Conservation (phyloP, 2,888 invertebrate genomes). For the Zygothrica quintamaculata region DNA sequence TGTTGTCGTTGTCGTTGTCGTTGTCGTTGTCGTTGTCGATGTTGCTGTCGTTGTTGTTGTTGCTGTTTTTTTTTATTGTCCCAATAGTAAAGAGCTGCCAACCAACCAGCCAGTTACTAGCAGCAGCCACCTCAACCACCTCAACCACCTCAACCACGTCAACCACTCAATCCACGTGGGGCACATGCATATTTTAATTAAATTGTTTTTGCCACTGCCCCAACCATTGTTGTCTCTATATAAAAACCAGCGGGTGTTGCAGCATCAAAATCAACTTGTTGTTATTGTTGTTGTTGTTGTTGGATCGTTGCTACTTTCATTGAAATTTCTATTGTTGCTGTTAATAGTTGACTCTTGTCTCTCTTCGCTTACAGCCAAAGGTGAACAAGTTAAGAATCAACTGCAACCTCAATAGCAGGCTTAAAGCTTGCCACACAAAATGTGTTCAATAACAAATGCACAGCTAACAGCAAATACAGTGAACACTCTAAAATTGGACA, state of each 20-base stretch:
- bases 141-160: constrained; percentile 29
- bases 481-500: no score
- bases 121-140: constrained; percentile 17
- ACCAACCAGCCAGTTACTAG: constrained; percentile 18
- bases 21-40: constrained; percentile 18
- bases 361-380: constrained; percentile 17
- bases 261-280: constrained; percentile 24
- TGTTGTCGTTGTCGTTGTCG: constrained; percentile 36
- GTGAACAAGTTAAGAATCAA: constrained; percentile 30
- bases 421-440: no score
- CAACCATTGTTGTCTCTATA: neutral
- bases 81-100: constrained; percentile 8
- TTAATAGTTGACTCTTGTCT: neutral
- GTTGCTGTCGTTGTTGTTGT: constrained; percentile 13
- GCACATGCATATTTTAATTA: constrained; percentile 73
- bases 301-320: neutral
- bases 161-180: constrained; percentile 51
- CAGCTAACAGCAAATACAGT: no score
- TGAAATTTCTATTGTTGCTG: constrained; percentile 3
- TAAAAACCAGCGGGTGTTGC: constrained; percentile 22
- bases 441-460: no score
- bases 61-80: constrained; percentile 20
- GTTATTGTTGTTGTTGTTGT: neutral
- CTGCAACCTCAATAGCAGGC: constrained; percentile 19
- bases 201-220: constrained; percentile 72